Evolutionary conservation across 2,113 vertebrate species (phyloP), one percentile per base, ranked within the genome.

Genomic region (Channa argus): DNA sequence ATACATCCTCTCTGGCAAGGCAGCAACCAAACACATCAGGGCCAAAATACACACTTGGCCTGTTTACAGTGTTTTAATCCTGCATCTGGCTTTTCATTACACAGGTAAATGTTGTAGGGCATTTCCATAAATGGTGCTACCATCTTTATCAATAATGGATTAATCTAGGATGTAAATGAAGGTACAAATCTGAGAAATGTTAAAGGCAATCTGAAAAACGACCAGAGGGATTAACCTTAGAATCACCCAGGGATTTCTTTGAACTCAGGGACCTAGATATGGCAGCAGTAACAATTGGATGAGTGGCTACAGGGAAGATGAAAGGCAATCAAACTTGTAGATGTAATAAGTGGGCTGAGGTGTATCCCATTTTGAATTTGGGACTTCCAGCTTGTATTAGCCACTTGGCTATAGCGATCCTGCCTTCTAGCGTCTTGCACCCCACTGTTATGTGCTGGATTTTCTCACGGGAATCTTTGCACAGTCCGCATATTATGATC

Each of bases 311-410:
- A 39, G 71, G 60, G 56, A 77, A 85, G 86, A 92, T 90, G 86
- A 90, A 90, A 92, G 84, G 71, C 75, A 74, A 73, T 80, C 81
- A 76, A 76, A 85, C 81, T 83, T 73, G 88, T 80, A 78, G 90
- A 84, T 37, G 68, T 85, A 86, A 81, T 87, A 86, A 90, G 79
- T 83, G 84, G 86, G 81, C 66, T 49, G 76, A 24, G 24, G 24
- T 24, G 24, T 24, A 24, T 24, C 24, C 24, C 24, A 24, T 24
- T 24, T 24, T 24, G 24, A 24, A 24, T 24, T 24, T 24, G 24
- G 24, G 24, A 24, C 24, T 24, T 24, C 24, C 24, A 24, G 24
- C 24, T 1, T 1, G 24, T 24, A 24, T 24, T 24, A 24, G 24
- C 24, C 24, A 24, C 24, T 24, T 24, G 24, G 24, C 24, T 24